Evolutionary conservation across 2,888 invertebrate species (phyloP).

Genomic region (Dasypolia templi): DNA sequence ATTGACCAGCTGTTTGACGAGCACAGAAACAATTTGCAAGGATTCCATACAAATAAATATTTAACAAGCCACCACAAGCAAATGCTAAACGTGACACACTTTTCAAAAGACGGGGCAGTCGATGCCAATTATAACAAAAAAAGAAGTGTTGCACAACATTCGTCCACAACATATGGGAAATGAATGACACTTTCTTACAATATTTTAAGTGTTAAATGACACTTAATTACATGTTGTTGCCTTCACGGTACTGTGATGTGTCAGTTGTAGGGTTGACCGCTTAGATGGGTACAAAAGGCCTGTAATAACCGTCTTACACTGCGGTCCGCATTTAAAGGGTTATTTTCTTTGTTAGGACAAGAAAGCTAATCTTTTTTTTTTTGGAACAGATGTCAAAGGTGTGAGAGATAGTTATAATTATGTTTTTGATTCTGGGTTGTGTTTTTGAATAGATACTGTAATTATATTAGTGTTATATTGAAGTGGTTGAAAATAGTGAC

Average conservation of each 20-base stretch:
- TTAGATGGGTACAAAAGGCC: conserved; percentile 78
- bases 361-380: conserved; percentile 69
- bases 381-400: conserved; percentile 58
- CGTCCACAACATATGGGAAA: conserved; percentile 82
- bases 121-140: conserved; percentile 58
- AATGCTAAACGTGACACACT: conserved; percentile 66
- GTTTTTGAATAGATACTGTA: conserved; percentile 32
- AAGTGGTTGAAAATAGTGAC: background rate
- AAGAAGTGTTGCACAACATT: conserved; percentile 73
- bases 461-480: conserved; percentile 18
- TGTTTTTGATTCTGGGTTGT: conserved; percentile 29
- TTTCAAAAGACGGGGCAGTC: conserved; percentile 55
- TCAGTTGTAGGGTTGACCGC: conserved; percentile 88
- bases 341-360: conserved; percentile 78
- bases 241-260: conserved; percentile 85
- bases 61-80: conserved; percentile 43
- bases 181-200: conserved; percentile 82
- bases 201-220: conserved; percentile 83
- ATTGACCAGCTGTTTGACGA: too few species aligned
- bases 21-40: background rate
- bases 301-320: conserved; percentile 70
- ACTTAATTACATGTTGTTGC: conserved; percentile 82
- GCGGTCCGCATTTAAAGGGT: conserved; percentile 77
- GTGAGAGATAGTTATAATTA: conserved; percentile 35
- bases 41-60: background rate